Conservation (phyloP, 2,113 vertebrate genomes). For the Scomber scombrus region DNA sequence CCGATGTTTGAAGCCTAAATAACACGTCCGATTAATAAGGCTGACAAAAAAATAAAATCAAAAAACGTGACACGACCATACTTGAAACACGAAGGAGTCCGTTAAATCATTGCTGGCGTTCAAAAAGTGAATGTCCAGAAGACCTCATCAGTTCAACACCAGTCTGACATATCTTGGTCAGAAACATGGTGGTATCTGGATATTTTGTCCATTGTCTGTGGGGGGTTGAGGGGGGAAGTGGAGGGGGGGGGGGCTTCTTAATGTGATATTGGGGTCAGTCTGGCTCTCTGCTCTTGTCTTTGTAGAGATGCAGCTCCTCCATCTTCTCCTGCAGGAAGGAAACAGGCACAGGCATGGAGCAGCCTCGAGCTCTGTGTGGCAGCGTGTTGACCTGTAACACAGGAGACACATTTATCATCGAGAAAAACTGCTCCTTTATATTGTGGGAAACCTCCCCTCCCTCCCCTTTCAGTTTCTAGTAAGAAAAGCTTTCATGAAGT, state of each 20-base stretch:
- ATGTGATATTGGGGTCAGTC: constrained; percentile 67
- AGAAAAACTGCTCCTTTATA: neutral
- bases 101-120: constrained; percentile 2
- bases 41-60: constrained; percentile 22
- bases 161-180: constrained; percentile 9
- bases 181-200: neutral
- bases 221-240: no score
- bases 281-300: constrained; percentile 84
- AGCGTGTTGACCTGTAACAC: constrained; percentile 63
- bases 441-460: neutral
- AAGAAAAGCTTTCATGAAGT: neutral
- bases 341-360: constrained; percentile 79
- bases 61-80: constrained; percentile 25
- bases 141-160: constrained; percentile 41
- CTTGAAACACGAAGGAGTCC: constrained; percentile 39
- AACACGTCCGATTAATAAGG: constrained; percentile 31
- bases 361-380: constrained; percentile 64
- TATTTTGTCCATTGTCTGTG: constrained; percentile 32
- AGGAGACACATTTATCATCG: neutral
- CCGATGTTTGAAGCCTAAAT: constrained; percentile 10
- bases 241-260: neutral
- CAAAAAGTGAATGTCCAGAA: no score
- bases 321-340: constrained; percentile 83
- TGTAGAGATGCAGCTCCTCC: constrained; percentile 84
- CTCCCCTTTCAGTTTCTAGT: neutral